Evolutionary conservation across 2,113 vertebrate species (phyloP).

Genomic region (Agapornis roseicollis): DNA sequence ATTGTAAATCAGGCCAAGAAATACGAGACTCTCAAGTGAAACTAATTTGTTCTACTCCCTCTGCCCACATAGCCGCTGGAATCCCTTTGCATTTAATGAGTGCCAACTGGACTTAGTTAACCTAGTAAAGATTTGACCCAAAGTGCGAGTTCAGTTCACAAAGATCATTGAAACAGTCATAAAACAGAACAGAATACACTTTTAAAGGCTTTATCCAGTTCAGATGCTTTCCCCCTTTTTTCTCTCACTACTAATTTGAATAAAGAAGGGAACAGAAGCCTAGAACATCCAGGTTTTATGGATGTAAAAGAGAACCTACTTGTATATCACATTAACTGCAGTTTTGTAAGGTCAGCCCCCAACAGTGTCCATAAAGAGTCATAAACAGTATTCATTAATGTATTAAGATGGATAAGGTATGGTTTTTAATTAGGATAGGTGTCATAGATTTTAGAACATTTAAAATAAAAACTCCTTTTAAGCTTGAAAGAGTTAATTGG

Average conservation of each 20-base stretch:
- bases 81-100: neutral
- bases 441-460: neutral
- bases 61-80: accelerated
- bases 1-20: neutral
- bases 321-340: neutral
- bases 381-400: neutral
- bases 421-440: neutral
- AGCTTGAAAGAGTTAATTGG: neutral
- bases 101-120: neutral
- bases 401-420: neutral
- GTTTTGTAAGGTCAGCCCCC: neutral
- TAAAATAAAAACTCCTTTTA: neutral
- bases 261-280: neutral
- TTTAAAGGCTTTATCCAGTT: neutral
- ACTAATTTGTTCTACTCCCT: neutral
- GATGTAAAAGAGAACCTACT: neutral
- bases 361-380: neutral
- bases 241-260: neutral
- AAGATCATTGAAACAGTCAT: neutral
- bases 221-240: neutral
- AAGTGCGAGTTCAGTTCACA: neutral
- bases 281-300: neutral
- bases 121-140: neutral
- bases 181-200: neutral
- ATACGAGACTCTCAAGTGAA: neutral